Conservation (phyloP, 1,140 invertebrate species). For the Coelopa frigida region DNA sequence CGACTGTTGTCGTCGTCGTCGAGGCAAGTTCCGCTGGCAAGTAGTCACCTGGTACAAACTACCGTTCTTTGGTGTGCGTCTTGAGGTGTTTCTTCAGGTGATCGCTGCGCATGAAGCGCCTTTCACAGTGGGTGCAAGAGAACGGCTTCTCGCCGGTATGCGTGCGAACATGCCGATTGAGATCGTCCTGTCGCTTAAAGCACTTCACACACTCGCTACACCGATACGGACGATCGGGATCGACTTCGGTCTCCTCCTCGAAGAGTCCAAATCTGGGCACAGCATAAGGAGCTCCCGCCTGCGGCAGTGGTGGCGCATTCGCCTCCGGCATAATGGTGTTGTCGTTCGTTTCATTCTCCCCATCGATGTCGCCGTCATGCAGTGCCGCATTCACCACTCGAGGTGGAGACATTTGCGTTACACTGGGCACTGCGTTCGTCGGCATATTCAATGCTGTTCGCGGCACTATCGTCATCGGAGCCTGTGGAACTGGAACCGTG, state of each 20-base stretch:
- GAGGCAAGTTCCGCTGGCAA: no score
- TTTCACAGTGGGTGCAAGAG: conserved; percentile 62
- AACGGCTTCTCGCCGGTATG: conserved; percentile 77
- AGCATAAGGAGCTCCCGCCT: neutral
- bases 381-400: no score
- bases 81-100: conserved; percentile 78
- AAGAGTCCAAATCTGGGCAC: neutral
- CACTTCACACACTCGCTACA: conserved; percentile 66
- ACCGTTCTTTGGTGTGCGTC: conserved; percentile 57
- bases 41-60: no score
- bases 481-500: neutral
- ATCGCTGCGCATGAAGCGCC: conserved; percentile 75
- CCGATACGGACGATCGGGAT: conserved; percentile 65
- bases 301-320: conserved; percentile 1
- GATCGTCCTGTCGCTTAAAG: conserved; percentile 80
- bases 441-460: no score
- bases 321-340: conserved; percentile 7
- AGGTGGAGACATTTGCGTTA: no score
- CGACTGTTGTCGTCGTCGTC: no score
- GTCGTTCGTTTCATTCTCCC: conserved; percentile 2
- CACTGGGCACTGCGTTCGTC: no score
- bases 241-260: neutral
- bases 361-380: neutral
- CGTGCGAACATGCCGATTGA: conserved; percentile 75
- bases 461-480: neutral